phyloP scores from a whole-genome alignment of 2,113 vertebrate species.

The Solenodon paradoxus region DNA sequence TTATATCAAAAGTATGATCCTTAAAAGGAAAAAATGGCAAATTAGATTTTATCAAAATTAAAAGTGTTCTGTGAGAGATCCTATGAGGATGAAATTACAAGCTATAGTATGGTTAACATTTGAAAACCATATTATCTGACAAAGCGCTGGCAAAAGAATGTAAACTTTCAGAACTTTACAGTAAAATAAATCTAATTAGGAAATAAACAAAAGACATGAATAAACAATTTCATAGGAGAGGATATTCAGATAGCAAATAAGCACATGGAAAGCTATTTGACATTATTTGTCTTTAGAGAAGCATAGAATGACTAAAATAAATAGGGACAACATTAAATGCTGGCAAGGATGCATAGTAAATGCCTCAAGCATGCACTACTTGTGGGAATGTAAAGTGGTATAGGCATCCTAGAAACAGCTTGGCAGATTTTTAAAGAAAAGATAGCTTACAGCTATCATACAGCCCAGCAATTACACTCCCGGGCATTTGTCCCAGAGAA shows the following conservation, averaged over 20 bases:
- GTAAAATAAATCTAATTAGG: not conserved
- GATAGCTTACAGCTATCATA: not conserved
- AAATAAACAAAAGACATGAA: not conserved
- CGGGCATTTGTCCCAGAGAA: conserved; percentile 33
- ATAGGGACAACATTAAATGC: not conserved
- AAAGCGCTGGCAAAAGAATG: not conserved
- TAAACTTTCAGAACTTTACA: not conserved
- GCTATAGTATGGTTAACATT: not conserved
- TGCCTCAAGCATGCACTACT: not conserved
- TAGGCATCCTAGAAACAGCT: not conserved
- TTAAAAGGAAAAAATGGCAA: not conserved
- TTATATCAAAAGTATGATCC: not conserved
- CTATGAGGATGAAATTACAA: not conserved
- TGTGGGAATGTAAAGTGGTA: not conserved
- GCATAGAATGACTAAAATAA: not conserved
- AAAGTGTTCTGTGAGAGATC: not conserved
- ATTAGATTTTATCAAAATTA: not conserved
- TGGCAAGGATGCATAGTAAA: not conserved
- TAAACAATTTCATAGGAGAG: not conserved
- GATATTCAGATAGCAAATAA: not conserved
- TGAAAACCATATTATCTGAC: not conserved
- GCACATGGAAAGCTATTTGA: not conserved
- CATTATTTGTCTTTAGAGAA: not conserved
- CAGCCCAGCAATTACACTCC: not conserved
- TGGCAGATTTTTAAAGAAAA: conserved; percentile 24